Evolutionary conservation across 2,888 invertebrate species (phyloP).

Genomic region (Stenchaetothrips biformis): DNA sequence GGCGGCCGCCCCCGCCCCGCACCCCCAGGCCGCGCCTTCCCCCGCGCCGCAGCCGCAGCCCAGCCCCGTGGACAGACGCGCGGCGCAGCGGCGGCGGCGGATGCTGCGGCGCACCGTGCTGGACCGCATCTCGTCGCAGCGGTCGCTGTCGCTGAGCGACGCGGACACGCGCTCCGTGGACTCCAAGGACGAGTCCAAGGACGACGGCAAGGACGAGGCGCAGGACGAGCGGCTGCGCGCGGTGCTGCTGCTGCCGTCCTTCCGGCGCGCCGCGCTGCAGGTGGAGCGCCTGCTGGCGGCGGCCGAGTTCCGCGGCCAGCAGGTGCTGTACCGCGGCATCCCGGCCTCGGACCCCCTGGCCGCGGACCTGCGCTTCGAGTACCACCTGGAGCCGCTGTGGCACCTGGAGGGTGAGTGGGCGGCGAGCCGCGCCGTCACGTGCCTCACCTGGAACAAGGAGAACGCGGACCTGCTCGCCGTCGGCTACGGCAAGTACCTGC

Average conservation of each 20-base stretch:
- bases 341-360: slow-evolving; percentile 57
- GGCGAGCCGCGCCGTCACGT: slow-evolving; percentile 54
- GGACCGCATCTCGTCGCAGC: slow-evolving; percentile 22
- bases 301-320: slow-evolving; percentile 41
- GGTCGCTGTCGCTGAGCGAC: slow-evolving; percentile 11
- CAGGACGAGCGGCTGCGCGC: background rate
- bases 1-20: too few relatives aligned
- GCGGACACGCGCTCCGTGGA: slow-evolving; percentile 8
- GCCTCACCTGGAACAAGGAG: slow-evolving; percentile 61
- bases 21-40: background rate
- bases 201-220: background rate
- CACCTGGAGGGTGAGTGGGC: slow-evolving; percentile 54
- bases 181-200: background rate
- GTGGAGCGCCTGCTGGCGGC: slow-evolving; percentile 9
- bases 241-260: slow-evolving; percentile 3
- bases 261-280: slow-evolving; percentile 5
- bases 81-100: background rate
- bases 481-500: slow-evolving; percentile 65
- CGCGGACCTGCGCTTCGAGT: slow-evolving; percentile 60
- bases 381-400: slow-evolving; percentile 64
- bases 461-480: slow-evolving; percentile 69
- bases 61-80: background rate
- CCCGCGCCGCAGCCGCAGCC: background rate
- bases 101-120: background rate
- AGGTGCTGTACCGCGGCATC: slow-evolving; percentile 66